Conservation (phyloP, 2,113 vertebrate genomes). For the Limnothrissa miodon region DNA sequence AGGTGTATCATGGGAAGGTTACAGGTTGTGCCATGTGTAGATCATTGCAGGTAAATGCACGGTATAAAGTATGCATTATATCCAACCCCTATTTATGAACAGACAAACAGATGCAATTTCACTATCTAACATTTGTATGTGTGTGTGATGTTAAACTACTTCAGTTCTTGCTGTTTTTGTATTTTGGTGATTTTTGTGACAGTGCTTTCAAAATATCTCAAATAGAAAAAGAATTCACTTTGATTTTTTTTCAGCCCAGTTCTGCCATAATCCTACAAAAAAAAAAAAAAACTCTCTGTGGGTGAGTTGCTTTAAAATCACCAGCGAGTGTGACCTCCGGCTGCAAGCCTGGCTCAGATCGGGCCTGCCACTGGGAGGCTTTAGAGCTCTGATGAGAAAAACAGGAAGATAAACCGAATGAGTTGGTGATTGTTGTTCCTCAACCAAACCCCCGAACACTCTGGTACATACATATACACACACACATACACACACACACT, state of each 20-base stretch:
- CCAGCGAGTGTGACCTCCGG: neutral
- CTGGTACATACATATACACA: neutral
- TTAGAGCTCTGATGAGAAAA: neutral
- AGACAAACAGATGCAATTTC: too few relatives aligned
- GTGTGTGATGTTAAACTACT: too few relatives aligned
- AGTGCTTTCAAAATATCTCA: neutral
- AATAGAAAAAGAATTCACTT: neutral
- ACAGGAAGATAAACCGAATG: neutral
- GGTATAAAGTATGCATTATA: too few relatives aligned
- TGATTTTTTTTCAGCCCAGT: neutral
- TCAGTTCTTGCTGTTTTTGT: too few relatives aligned
- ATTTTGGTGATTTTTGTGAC: neutral
- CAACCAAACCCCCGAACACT: neutral
- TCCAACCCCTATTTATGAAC: too few relatives aligned
- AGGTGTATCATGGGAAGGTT: neutral
- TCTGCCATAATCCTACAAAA: neutral
- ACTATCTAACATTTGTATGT: too few relatives aligned
- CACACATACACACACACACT: neutral
- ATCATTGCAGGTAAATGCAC: neutral
- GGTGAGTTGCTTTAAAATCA: neutral
- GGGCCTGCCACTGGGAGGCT: neutral
- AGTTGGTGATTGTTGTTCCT: constrained; percentile 5
- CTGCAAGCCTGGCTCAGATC: neutral
- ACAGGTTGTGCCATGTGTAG: neutral
- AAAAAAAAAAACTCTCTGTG: neutral